A percentile compares a stretch with the other conserved stretches of the same genome.
Conservation (phyloP, 2,113 vertebrate species). For the Heterochromis multidens region DNA sequence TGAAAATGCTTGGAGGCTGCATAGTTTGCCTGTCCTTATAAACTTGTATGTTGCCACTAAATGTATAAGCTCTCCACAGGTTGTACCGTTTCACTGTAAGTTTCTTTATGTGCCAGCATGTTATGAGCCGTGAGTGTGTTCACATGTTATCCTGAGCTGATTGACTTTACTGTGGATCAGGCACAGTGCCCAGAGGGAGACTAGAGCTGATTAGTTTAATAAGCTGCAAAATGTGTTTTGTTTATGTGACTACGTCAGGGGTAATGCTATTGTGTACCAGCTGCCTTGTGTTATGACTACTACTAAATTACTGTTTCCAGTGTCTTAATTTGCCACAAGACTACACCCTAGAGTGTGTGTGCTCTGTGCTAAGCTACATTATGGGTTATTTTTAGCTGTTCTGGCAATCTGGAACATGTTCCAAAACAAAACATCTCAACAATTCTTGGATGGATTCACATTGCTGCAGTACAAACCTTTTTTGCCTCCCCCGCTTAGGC, state of each 20-base stretch:
- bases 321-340: neutral
- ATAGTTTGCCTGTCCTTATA: neutral
- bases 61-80: neutral
- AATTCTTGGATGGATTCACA: neutral
- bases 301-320: slow-evolving; percentile 14
- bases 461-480: neutral
- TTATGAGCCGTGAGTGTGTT: neutral
- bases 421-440: neutral
- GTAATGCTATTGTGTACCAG: neutral
- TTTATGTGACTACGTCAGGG: neutral
- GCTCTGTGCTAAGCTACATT: neutral
- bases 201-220: slow-evolving; percentile 44
- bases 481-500: too few species aligned
- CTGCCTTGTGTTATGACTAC: slow-evolving; percentile 22
- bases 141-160: slow-evolving; percentile 10
- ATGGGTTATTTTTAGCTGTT: neutral
- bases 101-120: neutral
- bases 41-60: neutral
- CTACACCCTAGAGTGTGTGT: neutral
- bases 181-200: neutral
- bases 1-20: slow-evolving; percentile 32
- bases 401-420: neutral
- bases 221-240: slow-evolving; percentile 29
- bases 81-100: neutral
- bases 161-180: slow-evolving; percentile 16